A percentile compares a stretch with the other conserved stretches of the same genome.
Evolutionary conservation across 2,888 invertebrate genomes (phyloP).

Genomic region (Sphinx pinastri): DNA sequence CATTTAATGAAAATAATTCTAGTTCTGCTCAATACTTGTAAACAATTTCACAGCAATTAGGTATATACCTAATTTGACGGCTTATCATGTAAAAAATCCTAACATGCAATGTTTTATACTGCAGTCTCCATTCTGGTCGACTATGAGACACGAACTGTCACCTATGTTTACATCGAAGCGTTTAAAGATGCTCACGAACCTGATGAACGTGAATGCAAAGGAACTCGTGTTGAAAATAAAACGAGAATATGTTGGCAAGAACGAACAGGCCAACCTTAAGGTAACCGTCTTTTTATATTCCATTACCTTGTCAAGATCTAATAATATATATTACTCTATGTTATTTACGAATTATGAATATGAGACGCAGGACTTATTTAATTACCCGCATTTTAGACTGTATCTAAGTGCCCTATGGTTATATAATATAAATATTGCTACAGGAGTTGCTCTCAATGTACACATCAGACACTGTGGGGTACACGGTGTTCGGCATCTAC

Average conservation of each 20-base stretch:
- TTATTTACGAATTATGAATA: no score
- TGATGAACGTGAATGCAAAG: constrained; percentile 67
- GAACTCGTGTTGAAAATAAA: constrained; percentile 62
- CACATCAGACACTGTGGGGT: constrained; percentile 69
- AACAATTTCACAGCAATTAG: no score
- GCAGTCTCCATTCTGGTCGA: constrained; percentile 65
- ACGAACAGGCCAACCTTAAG: constrained; percentile 61
- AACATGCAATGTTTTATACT: constrained; percentile 24
- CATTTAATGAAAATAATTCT: no score
- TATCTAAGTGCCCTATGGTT: no score
- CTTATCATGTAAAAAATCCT: no score
- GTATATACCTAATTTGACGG: no score
- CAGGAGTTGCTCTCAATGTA: constrained; percentile 72
- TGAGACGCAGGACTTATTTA: no score
- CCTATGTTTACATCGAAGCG: constrained; percentile 67
- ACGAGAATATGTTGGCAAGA: constrained; percentile 56
- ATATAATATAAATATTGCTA: neutral
- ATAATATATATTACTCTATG: no score
- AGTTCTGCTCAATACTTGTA: no score
- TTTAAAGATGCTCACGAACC: constrained; percentile 56
- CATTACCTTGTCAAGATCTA: no score
- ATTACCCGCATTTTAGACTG: no score
- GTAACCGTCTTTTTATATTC: constrained; percentile 39
- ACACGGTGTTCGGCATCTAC: constrained; percentile 64
- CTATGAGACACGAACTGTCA: constrained; percentile 60